These are phyloP conservation scores for Troides aeacus DNA, from an alignment of 2,888 invertebrate species.

Conservation along the genomic window DNA sequence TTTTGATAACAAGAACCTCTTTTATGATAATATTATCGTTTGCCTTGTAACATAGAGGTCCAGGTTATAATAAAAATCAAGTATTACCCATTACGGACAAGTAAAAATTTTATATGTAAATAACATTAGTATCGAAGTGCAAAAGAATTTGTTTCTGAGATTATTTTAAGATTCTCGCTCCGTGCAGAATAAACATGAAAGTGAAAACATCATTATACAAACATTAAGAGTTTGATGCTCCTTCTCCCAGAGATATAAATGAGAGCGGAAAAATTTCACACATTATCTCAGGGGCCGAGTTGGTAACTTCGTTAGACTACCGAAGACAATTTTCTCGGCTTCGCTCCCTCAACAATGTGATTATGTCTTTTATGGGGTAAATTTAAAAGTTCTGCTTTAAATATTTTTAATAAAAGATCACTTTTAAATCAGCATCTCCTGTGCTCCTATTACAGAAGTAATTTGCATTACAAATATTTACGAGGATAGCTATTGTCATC, in stretches of 20 bases:
- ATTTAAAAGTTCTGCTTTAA: constrained; percentile 60
- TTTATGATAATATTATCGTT: too few species aligned
- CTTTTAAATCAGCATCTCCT: not conserved
- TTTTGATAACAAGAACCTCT: too few species aligned
- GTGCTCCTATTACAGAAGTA: not conserved
- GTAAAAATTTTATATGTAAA: too few species aligned
- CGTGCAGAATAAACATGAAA: not conserved
- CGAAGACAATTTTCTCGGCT: constrained; percentile 69
- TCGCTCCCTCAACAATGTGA: constrained; percentile 66
- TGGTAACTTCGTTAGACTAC: constrained; percentile 54
- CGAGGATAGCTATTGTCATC: not conserved
- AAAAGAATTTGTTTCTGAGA: not conserved
- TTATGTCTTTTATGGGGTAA: constrained; percentile 67
- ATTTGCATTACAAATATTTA: not conserved
- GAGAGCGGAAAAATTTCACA: constrained; percentile 23
- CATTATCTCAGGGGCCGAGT: constrained; percentile 36
- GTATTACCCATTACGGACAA: too few species aligned
- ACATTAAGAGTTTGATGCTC: not conserved
- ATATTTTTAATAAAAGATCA: constrained; percentile 1
- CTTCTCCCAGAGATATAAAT: not conserved
- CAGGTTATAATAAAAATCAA: too few species aligned
- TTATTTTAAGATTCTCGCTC: not conserved
- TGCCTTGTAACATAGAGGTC: too few species aligned
- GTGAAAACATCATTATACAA: not conserved
- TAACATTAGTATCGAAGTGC: not conserved